Evolutionary conservation across 2,797 vertebrate genomes (phyloP).

Genomic region (Eleutherodactylus coqui): DNA sequence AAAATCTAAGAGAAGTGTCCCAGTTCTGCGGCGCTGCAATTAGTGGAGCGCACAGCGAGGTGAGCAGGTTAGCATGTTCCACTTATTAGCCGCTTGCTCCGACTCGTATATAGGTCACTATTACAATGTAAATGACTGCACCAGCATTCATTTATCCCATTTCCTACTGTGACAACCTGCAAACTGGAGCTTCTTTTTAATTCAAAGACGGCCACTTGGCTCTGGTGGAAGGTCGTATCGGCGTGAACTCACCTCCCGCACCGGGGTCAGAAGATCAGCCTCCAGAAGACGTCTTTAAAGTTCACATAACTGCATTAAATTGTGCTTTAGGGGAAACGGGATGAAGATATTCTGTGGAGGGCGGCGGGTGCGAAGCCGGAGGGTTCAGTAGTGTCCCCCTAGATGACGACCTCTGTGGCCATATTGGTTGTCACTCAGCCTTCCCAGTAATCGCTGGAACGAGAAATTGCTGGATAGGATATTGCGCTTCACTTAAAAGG

Average conservation of each 20-base stretch:
- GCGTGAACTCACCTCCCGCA: conserved; percentile 24
- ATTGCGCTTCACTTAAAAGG: neutral
- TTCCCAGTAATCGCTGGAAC: too few relatives aligned
- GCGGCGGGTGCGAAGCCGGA: too few relatives aligned
- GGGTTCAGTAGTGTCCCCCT: too few relatives aligned
- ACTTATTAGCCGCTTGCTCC: conserved; percentile 43
- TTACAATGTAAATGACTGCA: conserved; percentile 23
- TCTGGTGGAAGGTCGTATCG: neutral
- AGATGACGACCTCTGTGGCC: too few relatives aligned
- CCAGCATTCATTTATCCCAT: neutral
- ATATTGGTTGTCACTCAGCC: neutral
- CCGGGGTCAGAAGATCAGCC: conserved; percentile 35
- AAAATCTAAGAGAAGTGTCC: neutral
- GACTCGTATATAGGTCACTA: conserved; percentile 52
- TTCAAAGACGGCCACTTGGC: neutral
- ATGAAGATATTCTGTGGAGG: too few relatives aligned
- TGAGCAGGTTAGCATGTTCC: conserved; percentile 49
- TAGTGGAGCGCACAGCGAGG: conserved; percentile 15
- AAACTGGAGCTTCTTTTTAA: conserved; percentile 10
- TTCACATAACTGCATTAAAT: conserved; percentile 10
- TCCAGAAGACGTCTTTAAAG: neutral
- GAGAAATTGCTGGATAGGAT: too few relatives aligned
- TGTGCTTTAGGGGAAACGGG: neutral
- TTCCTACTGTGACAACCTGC: conserved; percentile 27
- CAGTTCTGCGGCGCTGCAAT: conserved; percentile 33